Conservation (phyloP, 2,888 invertebrate genomes). For the Nasonia oneida region DNA sequence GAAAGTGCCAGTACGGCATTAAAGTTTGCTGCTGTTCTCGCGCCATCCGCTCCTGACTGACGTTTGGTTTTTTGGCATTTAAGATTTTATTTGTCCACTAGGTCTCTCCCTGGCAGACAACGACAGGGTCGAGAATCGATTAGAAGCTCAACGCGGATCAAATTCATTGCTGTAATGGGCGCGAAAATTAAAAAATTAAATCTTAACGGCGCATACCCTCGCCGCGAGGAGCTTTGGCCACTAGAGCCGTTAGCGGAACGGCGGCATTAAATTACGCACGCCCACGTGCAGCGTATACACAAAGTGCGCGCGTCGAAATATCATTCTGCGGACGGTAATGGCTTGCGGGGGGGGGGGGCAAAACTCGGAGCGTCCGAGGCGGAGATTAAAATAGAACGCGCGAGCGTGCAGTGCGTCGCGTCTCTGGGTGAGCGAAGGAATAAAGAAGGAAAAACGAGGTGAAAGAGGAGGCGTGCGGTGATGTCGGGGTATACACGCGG, state of each 20-base stretch:
- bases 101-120: too few relatives aligned
- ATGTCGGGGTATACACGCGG: neutral
- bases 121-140: neutral
- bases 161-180: neutral
- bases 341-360: neutral
- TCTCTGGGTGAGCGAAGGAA: neutral
- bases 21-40: neutral
- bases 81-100: neutral
- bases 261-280: conserved; percentile 1
- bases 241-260: neutral
- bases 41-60: neutral
- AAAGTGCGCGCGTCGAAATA: conserved; percentile 23
- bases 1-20: neutral
- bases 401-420: conserved; percentile 7
- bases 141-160: neutral
- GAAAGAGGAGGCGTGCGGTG: neutral
- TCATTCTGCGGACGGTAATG: conserved; percentile 34
- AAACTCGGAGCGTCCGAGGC: conserved; percentile 1
- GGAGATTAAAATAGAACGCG: neutral
- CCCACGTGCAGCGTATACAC: neutral
- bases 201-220: too few relatives aligned
- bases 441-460: neutral
- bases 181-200: neutral
- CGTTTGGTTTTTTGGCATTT: neutral
- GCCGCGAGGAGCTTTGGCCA: neutral